A percentile compares a stretch with the other conserved stretches of the same genome.
Evolutionary conservation across 2,797 vertebrate genomes (phyloP).

Genomic region (Astyanax mexicanus): DNA sequence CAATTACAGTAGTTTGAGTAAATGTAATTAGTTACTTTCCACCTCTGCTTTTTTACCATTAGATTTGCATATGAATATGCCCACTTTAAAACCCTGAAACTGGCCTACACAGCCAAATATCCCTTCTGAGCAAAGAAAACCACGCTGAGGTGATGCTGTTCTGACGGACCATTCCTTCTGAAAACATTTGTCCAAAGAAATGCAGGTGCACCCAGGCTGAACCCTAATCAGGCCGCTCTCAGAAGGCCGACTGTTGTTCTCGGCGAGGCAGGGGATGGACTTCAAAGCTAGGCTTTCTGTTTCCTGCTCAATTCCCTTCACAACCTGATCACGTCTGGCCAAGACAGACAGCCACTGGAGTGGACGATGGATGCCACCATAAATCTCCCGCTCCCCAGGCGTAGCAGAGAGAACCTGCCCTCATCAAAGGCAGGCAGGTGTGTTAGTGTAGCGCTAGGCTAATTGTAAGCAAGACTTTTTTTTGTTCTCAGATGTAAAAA

Average conservation of each 20-base stretch:
- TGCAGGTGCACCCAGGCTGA: slow-evolving; percentile 42
- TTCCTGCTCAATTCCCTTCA: slow-evolving; percentile 65
- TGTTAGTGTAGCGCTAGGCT: slow-evolving; percentile 26
- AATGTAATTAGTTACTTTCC: too few species aligned
- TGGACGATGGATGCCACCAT: slow-evolving; percentile 36
- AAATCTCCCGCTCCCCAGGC: slow-evolving; percentile 22
- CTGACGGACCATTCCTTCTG: slow-evolving; percentile 5
- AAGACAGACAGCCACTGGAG: slow-evolving; percentile 52
- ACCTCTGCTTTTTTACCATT: too few species aligned
- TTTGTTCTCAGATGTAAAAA: background rate
- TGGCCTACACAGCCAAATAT: slow-evolving; percentile 9
- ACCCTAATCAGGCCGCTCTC: slow-evolving; percentile 51
- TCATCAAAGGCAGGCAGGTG: slow-evolving; percentile 43
- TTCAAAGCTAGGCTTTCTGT: slow-evolving; percentile 64
- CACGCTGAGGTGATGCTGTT: slow-evolving; percentile 14
- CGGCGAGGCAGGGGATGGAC: slow-evolving; percentile 30
- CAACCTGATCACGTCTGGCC: slow-evolving; percentile 64
- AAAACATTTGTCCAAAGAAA: slow-evolving; percentile 41
- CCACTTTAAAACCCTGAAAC: too few species aligned
- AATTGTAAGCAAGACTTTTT: slow-evolving; percentile 44
- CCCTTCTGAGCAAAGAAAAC: slow-evolving; percentile 17
- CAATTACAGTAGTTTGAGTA: too few species aligned
- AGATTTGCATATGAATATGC: too few species aligned
- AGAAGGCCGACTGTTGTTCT: slow-evolving; percentile 44
- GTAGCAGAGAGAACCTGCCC: background rate